Conservation (phyloP, 2,113 vertebrate genomes). For the Scortum barcoo region DNA sequence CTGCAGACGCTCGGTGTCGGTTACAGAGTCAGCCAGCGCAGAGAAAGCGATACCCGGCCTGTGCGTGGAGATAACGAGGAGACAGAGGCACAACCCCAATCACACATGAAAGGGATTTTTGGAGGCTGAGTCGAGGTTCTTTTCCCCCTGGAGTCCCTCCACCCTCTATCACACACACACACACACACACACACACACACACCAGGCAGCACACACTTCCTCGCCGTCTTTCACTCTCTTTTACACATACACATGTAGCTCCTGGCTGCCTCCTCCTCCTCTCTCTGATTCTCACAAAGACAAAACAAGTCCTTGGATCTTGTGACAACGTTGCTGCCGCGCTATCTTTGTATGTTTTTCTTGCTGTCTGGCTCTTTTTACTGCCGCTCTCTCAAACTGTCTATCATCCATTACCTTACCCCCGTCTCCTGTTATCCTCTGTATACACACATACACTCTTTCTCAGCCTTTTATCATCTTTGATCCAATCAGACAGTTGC, state of each 20-base stretch:
- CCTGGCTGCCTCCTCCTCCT: conserved; percentile 35
- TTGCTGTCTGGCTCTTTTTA: conserved; percentile 36
- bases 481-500: conserved; percentile 27
- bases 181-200: conserved; percentile 31
- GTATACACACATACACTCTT: conserved; percentile 3
- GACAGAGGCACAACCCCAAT: conserved; percentile 57
- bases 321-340: conserved; percentile 31
- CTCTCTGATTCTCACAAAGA: conserved; percentile 64
- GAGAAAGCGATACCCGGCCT: conserved; percentile 64
- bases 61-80: conserved; percentile 68
- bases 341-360: conserved; percentile 56
- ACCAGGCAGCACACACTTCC: conserved; percentile 11
- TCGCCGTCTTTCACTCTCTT: conserved; percentile 44
- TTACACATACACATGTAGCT: conserved; percentile 39
- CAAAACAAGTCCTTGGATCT: conserved; percentile 75
- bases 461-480: conserved; percentile 20
- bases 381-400: conserved; percentile 32
- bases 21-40: conserved; percentile 38
- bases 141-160: conserved; percentile 61
- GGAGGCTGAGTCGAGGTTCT: conserved; percentile 59
- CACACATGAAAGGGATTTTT: conserved; percentile 74
- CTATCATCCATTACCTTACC: conserved; percentile 18
- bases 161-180: conserved; percentile 27
- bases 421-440: conserved; percentile 2
- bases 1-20: conserved; percentile 42